phyloP scores from a whole-genome alignment of 2,113 vertebrate genomes.

The Gorsachius goisagi region DNA sequence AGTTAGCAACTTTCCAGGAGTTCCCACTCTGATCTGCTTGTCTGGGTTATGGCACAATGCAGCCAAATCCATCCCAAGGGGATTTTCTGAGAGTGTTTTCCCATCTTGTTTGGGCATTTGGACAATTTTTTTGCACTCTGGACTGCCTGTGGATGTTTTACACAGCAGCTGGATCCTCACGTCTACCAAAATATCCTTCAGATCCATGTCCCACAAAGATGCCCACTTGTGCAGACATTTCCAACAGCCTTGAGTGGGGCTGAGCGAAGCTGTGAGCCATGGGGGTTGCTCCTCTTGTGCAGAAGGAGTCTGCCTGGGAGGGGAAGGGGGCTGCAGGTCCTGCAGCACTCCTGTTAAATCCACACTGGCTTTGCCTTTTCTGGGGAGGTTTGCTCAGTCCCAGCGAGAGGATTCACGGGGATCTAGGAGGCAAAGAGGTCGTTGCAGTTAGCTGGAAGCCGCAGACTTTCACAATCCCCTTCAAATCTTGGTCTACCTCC shows the following conservation, averaged over 20 bases:
- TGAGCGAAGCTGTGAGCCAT: neutral
- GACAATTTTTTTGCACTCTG: neutral
- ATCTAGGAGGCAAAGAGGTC: neutral
- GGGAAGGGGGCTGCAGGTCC: neutral
- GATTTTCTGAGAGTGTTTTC: neutral
- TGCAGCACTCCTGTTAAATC: neutral
- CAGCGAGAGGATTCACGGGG: neutral
- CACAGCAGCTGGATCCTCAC: neutral
- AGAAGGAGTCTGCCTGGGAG: neutral
- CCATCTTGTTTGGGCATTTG: neutral
- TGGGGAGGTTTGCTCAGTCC: neutral
- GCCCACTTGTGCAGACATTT: rapidly evolving
- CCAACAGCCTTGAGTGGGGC: neutral
- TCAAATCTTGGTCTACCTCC: neutral
- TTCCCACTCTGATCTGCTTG: neutral
- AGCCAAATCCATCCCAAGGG: neutral
- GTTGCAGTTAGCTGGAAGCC: neutral
- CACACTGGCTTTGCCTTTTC: neutral
- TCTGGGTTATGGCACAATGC: neutral
- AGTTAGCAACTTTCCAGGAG: neutral
- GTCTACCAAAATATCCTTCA: neutral
- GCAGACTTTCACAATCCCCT: neutral
- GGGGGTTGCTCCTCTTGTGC: neutral
- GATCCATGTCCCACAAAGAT: neutral
- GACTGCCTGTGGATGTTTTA: neutral